A percentile compares a stretch with the other conserved stretches of the same genome.
These are phyloP conservation scores for Ptychobarbus kaznakovi DNA, from an alignment of 2,797 vertebrate species.

Conservation along the genomic window DNA sequence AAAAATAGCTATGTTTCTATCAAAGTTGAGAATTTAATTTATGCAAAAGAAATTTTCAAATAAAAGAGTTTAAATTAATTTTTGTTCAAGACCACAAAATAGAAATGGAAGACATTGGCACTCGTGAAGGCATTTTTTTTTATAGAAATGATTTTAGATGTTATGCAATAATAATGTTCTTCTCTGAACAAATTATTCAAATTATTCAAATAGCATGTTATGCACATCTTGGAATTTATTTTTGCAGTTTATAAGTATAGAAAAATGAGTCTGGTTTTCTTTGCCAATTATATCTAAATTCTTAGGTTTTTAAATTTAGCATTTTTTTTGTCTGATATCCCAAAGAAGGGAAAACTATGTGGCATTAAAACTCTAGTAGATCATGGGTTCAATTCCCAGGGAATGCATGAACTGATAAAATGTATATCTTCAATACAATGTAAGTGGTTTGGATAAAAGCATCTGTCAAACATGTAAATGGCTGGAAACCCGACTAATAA, in stretches of 20 bases:
- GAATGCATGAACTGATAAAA: neutral
- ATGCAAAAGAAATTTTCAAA: neutral
- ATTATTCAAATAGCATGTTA: neutral
- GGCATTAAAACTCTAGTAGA: neutral
- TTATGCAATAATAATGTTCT: neutral
- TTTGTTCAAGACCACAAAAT: neutral
- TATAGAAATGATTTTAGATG: too few species aligned
- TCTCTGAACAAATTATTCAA: neutral
- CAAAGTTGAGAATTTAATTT: neutral
- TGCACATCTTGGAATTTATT: neutral
- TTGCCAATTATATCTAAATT: neutral
- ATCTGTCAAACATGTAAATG: conserved; percentile 3
- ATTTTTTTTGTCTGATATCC: neutral
- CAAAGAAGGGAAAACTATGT: neutral
- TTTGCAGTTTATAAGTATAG: neutral
- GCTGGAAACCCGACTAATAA: neutral
- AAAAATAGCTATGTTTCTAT: conserved; percentile 1
- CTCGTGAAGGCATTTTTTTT: neutral
- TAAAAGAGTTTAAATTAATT: neutral
- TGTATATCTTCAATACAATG: neutral
- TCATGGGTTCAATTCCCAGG: neutral
- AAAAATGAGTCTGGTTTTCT: neutral
- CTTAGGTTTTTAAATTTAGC: neutral
- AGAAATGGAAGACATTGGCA: neutral
- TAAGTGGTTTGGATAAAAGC: neutral